Conservation (phyloP, 2,888 invertebrate species). For the Lepidocyrtoides sp. region DNA sequence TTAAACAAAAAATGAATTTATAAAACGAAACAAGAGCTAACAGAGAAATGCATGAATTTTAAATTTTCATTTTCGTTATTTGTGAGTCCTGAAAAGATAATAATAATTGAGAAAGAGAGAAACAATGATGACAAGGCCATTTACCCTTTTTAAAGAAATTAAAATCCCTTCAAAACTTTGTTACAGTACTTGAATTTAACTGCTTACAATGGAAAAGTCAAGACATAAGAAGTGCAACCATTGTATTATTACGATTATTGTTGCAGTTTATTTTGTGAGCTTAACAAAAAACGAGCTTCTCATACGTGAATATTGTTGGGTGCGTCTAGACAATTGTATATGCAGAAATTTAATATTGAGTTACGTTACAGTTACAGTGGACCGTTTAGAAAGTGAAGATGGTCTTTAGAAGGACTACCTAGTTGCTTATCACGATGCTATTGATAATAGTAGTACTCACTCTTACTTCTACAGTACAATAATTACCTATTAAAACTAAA, state of each 20-base stretch:
- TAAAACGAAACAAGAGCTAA: too few relatives aligned
- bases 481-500: too few relatives aligned
- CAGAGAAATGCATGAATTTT: neutral
- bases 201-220: neutral
- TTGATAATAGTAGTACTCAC: too few relatives aligned
- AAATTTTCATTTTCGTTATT: neutral
- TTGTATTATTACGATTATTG: neutral
- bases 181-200: conserved; percentile 9
- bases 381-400: conserved; percentile 53
- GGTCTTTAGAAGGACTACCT: neutral
- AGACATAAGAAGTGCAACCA: neutral
- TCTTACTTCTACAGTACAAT: too few relatives aligned
- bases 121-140: neutral
- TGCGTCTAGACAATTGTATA: conserved; percentile 1
- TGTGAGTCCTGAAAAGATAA: neutral
- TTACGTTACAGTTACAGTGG: conserved; percentile 39
- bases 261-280: neutral
- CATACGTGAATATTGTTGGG: neutral
- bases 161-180: neutral
- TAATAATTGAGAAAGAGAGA: neutral
- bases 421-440: neutral
- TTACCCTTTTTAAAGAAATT: neutral
- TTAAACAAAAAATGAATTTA: too few relatives aligned
- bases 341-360: neutral
- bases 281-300: neutral